Base-by-base conservation (phyloP, 2,113 vertebrate species). In the Mormoops blainvillei region DNA sequence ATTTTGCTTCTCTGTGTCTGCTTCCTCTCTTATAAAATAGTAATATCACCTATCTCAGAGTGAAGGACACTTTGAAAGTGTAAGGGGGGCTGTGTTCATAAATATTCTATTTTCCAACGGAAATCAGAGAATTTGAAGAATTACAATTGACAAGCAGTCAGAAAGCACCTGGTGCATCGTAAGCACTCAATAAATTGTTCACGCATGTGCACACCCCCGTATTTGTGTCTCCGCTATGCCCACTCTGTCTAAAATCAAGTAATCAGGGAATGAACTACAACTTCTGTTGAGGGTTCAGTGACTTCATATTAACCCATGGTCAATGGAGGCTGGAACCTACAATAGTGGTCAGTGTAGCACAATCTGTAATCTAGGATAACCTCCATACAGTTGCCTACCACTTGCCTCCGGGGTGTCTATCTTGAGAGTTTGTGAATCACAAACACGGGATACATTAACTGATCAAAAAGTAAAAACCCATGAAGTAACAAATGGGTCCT, bases 191-290 rank as follows among this genome's bases (percentile, higher is more conserved):
- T 50, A 43, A 48, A 52, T 38, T 24, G 13, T 11, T 52, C 26
- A 2, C 61, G 36, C 18, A 10, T 19, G 1, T 4, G 0, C 20
- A 16, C 28, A 41, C 5, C 16, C 43, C 5, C 63, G 3, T 26
- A 4, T 45, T 43, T 74, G 36, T 70, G 31, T 65, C 43, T 73
- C 28, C 36, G 10, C 41, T 6, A 15, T 19, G 36, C 26, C 19
- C 28, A n/a, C 89, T 92, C 87, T 70, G 15, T 50, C 36, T 45
- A 31, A 24, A 67, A 38, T 48, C 43, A 74, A 18, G 26, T 73
- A 20, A 9, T 84, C 43, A 74, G 28, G 36, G 15, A 74, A 76
- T 58, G 50, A 94, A 76, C 13, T 28, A 36, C 84, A 78, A 19
- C 22, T 48, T 22, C 36, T n/a, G 61, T 0, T 56, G 33, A 31